phyloP scores from a whole-genome alignment of 2,888 invertebrate genomes.

The Drosophila barbarae region DNA sequence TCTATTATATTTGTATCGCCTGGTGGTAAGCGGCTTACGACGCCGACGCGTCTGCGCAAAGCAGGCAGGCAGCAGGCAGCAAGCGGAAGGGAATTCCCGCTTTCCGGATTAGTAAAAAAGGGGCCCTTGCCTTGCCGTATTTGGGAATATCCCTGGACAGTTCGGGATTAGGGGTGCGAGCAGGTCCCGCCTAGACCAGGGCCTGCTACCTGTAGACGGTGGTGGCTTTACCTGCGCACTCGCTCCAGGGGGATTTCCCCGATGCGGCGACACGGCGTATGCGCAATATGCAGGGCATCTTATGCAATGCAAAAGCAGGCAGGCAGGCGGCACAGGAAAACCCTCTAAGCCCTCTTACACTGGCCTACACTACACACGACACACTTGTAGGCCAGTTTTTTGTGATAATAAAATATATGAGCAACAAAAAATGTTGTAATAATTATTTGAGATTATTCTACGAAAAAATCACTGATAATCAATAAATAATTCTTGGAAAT shows the following conservation, averaged over 20 bases:
- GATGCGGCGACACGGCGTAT: conserved; percentile 52
- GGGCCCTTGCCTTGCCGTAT: background rate
- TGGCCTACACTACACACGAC: background rate
- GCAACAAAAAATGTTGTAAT: background rate
- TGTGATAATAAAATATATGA: background rate
- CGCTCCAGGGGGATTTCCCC: background rate
- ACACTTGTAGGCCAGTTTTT: background rate
- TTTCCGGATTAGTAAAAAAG: conserved; percentile 64
- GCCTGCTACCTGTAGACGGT: conserved; percentile 12
- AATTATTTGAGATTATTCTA: background rate
- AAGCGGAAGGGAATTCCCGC: conserved; percentile 74
- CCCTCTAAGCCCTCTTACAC: background rate
- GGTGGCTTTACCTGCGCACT: conserved; percentile 15
- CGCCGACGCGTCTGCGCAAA: conserved; percentile 51
- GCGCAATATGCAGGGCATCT: conserved; percentile 51
- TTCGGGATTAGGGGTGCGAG: conserved; percentile 69
- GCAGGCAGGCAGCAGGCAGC: conserved; percentile 33
- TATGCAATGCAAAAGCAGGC: conserved; percentile 19
- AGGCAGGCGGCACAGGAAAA: conserved; percentile 3
- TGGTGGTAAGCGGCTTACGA: conserved; percentile 33
- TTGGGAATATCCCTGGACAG: conserved; percentile 35
- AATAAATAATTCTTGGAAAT: background rate
- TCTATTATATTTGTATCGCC: background rate
- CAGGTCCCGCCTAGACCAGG: conserved; percentile 39
- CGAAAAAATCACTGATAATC: background rate